phyloP scores from a whole-genome alignment of 2,113 vertebrate species.

The Pelecanus crispus region DNA sequence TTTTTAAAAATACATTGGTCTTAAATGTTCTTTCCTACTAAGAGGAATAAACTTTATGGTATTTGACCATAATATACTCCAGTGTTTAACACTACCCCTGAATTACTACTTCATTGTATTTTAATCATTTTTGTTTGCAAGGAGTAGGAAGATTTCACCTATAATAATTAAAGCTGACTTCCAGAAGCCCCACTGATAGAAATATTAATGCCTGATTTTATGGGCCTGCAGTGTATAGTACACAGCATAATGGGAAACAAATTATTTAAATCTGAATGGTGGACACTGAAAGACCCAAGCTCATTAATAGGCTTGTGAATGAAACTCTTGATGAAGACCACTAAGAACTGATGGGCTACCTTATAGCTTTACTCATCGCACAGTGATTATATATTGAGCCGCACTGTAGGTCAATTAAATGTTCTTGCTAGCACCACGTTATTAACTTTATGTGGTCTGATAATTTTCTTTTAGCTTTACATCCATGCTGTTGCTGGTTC shows the following conservation, averaged over 20 bases:
- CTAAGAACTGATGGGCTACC: background rate
- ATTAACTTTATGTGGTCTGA: constrained; percentile 40
- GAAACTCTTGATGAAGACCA: constrained; percentile 2
- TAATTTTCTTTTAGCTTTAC: background rate
- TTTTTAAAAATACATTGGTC: background rate
- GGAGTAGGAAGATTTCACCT: constrained; percentile 55
- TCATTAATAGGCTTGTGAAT: constrained; percentile 67
- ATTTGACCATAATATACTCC: constrained; percentile 1
- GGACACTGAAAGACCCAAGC: constrained; percentile 34
- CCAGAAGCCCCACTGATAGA: constrained; percentile 54
- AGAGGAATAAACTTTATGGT: background rate
- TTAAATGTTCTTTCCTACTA: background rate
- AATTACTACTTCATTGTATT: constrained; percentile 45
- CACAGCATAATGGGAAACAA: constrained; percentile 64
- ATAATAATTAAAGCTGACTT: constrained; percentile 64
- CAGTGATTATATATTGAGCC: constrained; percentile 11
- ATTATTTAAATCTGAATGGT: constrained; percentile 22
- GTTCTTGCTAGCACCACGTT: constrained; percentile 40
- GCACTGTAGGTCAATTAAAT: constrained; percentile 41
- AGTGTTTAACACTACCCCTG: constrained; percentile 1
- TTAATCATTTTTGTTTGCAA: constrained; percentile 61
- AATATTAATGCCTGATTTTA: constrained; percentile 61
- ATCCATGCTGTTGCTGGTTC: background rate
- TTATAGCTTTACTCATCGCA: background rate
- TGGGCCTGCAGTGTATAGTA: constrained; percentile 17